phyloP scores from a whole-genome alignment of 2,888 invertebrate genomes.

The Cataglyphis livida region DNA sequence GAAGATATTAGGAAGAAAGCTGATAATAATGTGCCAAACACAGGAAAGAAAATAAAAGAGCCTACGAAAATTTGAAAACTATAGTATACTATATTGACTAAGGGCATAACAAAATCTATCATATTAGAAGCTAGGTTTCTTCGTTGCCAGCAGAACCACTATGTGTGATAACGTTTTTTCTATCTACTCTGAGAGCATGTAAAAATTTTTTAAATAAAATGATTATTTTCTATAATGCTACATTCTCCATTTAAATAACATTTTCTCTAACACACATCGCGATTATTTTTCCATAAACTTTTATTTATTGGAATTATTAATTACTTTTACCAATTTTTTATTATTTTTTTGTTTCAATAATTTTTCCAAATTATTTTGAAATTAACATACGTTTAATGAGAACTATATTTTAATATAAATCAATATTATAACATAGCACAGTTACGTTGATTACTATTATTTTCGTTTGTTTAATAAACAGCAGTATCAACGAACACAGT shows the following conservation, averaged over 20 bases:
- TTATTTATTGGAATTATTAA: neutral
- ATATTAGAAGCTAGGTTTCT: neutral
- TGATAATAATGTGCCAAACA: constrained; percentile 36
- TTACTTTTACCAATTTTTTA: neutral
- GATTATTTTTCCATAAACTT: neutral
- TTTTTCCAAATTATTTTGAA: neutral
- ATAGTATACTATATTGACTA: neutral
- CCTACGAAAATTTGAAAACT: constrained; percentile 28
- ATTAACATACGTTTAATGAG: neutral
- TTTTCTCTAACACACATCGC: neutral
- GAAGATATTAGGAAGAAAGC: constrained; percentile 49
- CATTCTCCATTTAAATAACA: neutral
- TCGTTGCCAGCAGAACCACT: neutral
- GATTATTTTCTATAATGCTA: constrained; percentile 1
- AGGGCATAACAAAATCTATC: neutral
- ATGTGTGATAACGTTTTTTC: neutral
- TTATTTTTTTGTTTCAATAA: neutral
- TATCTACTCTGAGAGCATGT: neutral
- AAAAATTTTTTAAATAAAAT: constrained; percentile 21
- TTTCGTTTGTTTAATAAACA: neutral
- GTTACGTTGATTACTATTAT: neutral
- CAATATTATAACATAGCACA: neutral
- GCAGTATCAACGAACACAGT: neutral
- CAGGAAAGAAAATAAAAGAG: constrained; percentile 44
- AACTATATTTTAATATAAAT: neutral